Conservation (phyloP, 2,888 invertebrate genomes). For the Parnassius apollo region DNA sequence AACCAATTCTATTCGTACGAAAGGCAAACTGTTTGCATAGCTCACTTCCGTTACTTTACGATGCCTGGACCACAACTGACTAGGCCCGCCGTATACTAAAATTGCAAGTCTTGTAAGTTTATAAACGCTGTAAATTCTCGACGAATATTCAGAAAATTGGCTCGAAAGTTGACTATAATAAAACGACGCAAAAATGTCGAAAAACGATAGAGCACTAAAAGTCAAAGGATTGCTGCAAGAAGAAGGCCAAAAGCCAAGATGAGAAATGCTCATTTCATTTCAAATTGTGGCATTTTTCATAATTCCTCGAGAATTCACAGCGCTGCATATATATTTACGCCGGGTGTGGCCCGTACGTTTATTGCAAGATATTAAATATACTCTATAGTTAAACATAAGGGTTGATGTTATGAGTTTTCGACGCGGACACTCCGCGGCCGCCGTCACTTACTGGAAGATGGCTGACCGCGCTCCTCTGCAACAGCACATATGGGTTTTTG, state of each 20-base stretch:
- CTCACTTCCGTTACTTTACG: slow-evolving; percentile 9
- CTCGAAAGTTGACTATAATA: neutral
- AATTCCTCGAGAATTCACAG: slow-evolving; percentile 6
- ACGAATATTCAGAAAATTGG: neutral
- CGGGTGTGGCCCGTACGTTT: neutral
- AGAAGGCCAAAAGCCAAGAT: neutral
- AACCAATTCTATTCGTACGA: no score
- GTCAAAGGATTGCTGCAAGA: neutral
- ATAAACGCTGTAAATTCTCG: neutral
- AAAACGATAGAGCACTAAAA: neutral
- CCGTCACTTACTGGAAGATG: slow-evolving; percentile 68
- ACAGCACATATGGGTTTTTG: slow-evolving; percentile 26
- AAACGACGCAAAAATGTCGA: neutral
- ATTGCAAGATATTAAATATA: slow-evolving; percentile 5
- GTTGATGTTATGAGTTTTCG: slow-evolving; percentile 18
- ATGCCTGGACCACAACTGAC: slow-evolving; percentile 26
- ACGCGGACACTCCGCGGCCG: slow-evolving; percentile 26
- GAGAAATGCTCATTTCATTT: neutral
- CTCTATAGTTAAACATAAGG: slow-evolving; percentile 16
- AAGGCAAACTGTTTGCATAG: no score
- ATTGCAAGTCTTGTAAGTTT: neutral
- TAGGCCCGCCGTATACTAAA: slow-evolving; percentile 17
- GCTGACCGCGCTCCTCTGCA: slow-evolving; percentile 56
- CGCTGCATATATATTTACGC: slow-evolving; percentile 15
- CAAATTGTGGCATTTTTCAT: no score